Base-by-base conservation (phyloP, 2,888 invertebrate species). In the Lasioglossum leucozonium region DNA sequence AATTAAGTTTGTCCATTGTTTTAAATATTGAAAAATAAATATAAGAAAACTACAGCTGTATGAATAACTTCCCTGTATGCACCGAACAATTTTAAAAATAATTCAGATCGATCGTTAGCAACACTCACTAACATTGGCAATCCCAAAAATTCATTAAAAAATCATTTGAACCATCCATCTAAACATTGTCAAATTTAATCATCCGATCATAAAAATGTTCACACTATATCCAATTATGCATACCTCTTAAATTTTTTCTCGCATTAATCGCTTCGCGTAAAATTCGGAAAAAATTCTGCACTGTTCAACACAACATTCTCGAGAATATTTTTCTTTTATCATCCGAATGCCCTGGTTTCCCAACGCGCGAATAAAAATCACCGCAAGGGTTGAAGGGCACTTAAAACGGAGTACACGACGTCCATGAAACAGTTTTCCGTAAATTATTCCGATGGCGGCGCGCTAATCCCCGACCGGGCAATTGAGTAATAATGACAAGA, bases 401-500 rank as follows among this genome's bases (percentile, higher is more conserved):
- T 51, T 51, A 10, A 51, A 51, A 10, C 22, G 51, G 22, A 51
- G 51, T 8, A 22, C 2, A 51, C 22, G 10, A 2, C 51, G 51
- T 51, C 51, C 22, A 22, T 10, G 51, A 22, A 51, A 51, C 51
- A 22, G 22, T 51, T 51, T 51, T 10, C 51, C 22, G 8, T 51
- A 51, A 51, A 51, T 51, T 51, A 51, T 51, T 51, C 51, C 51
- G 22, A 22, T 22, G 10, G 22, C 11, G 13, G 42, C 51, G 51
- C 3, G 0, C 22, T 51, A 51, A 37, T 18, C 37, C 34, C 18
- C 10, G 69, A 69, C 40, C 6, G 11, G 11, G 2, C 47, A 16
- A 67, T 79, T 67, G 40, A 79, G 51, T n/a, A n/a, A 72, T 72
- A 72, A 44, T 30, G 16, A 40, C 30, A 42, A 11, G 30, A 44